These are phyloP conservation scores for Syngnathus acus DNA, from an alignment of 2,797 vertebrate species.

Conservation along the genomic window DNA sequence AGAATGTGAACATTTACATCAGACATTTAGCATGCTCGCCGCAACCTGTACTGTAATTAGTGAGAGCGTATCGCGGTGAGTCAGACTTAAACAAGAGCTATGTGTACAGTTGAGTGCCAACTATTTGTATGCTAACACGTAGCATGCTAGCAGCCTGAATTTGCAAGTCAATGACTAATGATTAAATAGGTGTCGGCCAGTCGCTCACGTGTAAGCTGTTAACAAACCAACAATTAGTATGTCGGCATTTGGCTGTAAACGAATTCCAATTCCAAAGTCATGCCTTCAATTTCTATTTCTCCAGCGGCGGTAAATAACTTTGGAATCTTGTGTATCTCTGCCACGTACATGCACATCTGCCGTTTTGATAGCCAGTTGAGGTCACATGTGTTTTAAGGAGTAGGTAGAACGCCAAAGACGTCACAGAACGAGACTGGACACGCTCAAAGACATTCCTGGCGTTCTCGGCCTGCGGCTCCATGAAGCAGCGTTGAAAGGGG, in stretches of 20 bases:
- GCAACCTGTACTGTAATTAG: neutral
- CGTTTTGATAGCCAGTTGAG: neutral
- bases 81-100: too few species aligned
- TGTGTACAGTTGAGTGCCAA: neutral
- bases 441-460: slow-evolving; percentile 45
- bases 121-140: neutral
- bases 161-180: too few species aligned
- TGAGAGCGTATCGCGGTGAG: too few species aligned
- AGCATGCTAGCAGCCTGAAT: neutral
- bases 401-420: neutral
- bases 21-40: neutral
- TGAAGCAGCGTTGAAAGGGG: neutral
- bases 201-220: neutral
- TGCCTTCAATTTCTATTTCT: neutral
- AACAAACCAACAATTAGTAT: neutral
- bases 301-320: too few species aligned
- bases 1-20: neutral
- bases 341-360: neutral
- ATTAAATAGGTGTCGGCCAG: neutral
- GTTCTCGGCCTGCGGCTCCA: slow-evolving; percentile 30
- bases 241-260: too few species aligned
- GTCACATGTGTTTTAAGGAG: neutral
- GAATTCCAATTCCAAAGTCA: too few species aligned
- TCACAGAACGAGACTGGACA: slow-evolving; percentile 42
- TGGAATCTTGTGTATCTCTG: neutral